These are phyloP conservation scores for Drosophila setifemur DNA, from an alignment of 1,140 invertebrate species.

Conservation along the genomic window DNA sequence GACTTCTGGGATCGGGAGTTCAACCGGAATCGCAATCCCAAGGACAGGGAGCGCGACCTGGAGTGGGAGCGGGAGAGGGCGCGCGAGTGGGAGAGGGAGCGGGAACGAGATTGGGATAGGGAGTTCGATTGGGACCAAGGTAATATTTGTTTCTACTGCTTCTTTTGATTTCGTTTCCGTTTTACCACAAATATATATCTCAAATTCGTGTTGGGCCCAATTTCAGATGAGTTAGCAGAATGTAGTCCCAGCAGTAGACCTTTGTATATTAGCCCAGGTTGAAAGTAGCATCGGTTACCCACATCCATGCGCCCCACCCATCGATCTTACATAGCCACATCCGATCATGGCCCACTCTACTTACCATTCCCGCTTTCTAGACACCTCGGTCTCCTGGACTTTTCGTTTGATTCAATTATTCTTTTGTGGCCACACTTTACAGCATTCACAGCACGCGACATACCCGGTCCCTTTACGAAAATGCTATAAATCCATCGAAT, in stretches of 20 bases:
- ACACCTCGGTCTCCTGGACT: slow-evolving; percentile 27
- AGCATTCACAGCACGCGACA: slow-evolving; percentile 78
- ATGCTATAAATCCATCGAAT: slow-evolving; percentile 67
- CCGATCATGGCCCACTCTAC: slow-evolving; percentile 8
- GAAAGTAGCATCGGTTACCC: not conserved
- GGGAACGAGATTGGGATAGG: slow-evolving; percentile 82
- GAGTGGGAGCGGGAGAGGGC: slow-evolving; percentile 78
- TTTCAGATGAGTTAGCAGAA: no score
- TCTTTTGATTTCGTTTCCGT: slow-evolving; percentile 50
- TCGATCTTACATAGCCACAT: slow-evolving; percentile 21
- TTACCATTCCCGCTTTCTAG: slow-evolving; percentile 31
- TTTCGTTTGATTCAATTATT: slow-evolving; percentile 46
- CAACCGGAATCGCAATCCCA: slow-evolving; percentile 69
- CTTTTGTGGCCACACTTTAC: slow-evolving; percentile 72
- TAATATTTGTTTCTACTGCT: slow-evolving; percentile 60
- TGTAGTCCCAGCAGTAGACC: not conserved
- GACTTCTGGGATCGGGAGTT: slow-evolving; percentile 79
- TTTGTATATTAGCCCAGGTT: not conserved
- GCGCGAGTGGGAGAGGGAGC: slow-evolving; percentile 81
- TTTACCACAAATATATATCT: slow-evolving; percentile 38
- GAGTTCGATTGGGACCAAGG: slow-evolving; percentile 82
- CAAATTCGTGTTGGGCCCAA: no score
- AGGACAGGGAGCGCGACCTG: slow-evolving; percentile 69
- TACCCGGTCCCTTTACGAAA: slow-evolving; percentile 79
- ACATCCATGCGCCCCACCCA: slow-evolving; percentile 3